These are phyloP conservation scores for Lophura nycthemera DNA, from an alignment of 2,113 vertebrate species.

Conservation along the genomic window DNA sequence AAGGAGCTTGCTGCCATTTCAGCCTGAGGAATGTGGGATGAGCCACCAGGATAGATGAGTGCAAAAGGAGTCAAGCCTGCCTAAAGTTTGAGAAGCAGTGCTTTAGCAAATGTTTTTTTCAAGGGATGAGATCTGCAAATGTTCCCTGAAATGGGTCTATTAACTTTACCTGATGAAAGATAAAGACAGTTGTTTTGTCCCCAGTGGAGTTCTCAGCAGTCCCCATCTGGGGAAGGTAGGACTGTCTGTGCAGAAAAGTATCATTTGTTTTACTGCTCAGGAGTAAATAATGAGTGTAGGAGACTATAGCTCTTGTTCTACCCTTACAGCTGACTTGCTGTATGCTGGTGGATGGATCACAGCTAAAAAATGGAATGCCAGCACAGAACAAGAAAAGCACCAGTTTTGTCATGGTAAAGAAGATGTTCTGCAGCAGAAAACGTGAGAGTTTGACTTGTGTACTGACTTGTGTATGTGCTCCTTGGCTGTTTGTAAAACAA, in stretches of 20 bases:
- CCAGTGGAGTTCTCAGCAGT: background rate
- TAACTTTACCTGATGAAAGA: background rate
- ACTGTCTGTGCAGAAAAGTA: background rate
- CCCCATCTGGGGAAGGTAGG: background rate
- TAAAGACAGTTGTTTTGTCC: background rate
- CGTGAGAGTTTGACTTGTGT: background rate
- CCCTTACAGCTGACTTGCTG: background rate
- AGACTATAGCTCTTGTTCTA: background rate
- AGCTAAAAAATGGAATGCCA: background rate
- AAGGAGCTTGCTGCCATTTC: slow-evolving; percentile 11
- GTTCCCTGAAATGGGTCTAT: background rate
- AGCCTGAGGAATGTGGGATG: slow-evolving; percentile 35
- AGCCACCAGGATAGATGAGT: slow-evolving; percentile 5
- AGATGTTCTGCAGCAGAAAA: background rate
- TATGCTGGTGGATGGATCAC: background rate
- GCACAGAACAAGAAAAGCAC: background rate
- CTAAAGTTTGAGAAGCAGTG: background rate
- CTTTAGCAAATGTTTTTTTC: slow-evolving; percentile 8
- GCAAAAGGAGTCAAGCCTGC: background rate
- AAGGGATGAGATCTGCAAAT: background rate
- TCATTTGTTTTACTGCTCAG: background rate
- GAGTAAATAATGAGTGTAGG: background rate
- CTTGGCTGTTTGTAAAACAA: background rate
- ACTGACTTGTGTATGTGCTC: background rate
- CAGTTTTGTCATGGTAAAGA: background rate